Percentiles rank a stretch among this genome's conserved stretches.
phyloP scores from a whole-genome alignment of 1,140 invertebrate genomes.

The Procambarus virginalis region DNA sequence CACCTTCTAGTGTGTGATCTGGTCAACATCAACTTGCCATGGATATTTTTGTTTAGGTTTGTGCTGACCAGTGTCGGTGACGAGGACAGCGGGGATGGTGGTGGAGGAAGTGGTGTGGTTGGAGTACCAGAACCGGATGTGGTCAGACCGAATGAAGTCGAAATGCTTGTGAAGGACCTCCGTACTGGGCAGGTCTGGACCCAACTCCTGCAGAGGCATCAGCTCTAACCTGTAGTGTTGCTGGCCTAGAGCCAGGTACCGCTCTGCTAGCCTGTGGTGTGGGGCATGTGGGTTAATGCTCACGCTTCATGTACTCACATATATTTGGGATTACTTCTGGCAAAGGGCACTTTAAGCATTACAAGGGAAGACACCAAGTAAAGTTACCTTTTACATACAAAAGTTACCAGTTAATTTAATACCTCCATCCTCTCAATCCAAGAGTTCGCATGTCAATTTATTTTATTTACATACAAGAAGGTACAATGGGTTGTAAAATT shows the following conservation, averaged over 20 bases:
- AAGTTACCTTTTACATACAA: too few relatives aligned
- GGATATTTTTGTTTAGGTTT: too few relatives aligned
- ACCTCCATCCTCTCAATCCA: too few relatives aligned
- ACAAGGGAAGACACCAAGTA: too few relatives aligned
- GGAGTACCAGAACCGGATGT: conserved; percentile 73
- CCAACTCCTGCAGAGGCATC: conserved; percentile 68
- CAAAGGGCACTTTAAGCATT: neutral
- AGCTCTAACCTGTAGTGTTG: conserved; percentile 54
- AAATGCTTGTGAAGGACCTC: conserved; percentile 68
- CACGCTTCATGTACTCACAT: neutral
- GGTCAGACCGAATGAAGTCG: conserved; percentile 73
- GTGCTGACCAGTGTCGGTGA: conserved; percentile 74
- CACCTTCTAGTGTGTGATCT: too few relatives aligned
- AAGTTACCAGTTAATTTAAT: too few relatives aligned
- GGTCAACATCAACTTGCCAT: too few relatives aligned
- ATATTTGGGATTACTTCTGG: neutral
- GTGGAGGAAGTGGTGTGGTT: conserved; percentile 62
- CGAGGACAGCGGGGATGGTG: conserved; percentile 72
- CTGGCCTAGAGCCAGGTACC: conserved; percentile 48
- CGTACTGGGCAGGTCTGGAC: conserved; percentile 51
- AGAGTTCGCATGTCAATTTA: too few relatives aligned
- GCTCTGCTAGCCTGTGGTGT: conserved; percentile 29
- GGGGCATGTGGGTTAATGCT: neutral
- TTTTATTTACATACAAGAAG: too few relatives aligned
- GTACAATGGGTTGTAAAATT: too few relatives aligned